Evolutionary conservation across 2,113 vertebrate species (phyloP).

Genomic region (Xenopus borealis): DNA sequence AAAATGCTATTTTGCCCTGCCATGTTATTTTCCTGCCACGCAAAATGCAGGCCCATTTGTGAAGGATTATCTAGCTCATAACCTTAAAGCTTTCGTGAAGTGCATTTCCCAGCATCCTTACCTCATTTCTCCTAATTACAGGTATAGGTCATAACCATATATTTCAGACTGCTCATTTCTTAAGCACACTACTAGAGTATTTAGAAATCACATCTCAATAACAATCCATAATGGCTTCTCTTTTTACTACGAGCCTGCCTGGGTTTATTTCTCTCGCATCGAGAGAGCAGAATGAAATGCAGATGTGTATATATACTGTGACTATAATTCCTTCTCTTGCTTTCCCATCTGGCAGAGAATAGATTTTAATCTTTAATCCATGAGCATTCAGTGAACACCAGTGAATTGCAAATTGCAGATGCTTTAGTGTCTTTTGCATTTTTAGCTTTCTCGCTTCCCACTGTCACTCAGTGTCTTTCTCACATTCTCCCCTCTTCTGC

Average conservation of each 20-base stretch:
- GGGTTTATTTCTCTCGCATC: constrained; percentile 63
- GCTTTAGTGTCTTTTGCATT: constrained; percentile 93
- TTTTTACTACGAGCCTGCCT: constrained; percentile 57
- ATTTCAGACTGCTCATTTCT: constrained; percentile 1
- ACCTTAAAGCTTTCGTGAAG: no score
- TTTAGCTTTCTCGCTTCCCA: constrained; percentile 78
- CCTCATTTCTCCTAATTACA: constrained; percentile 1
- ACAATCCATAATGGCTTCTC: constrained; percentile 25
- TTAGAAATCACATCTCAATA: constrained; percentile 35
- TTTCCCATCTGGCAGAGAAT: constrained; percentile 97
- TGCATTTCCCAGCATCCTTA: background rate
- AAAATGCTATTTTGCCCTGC: no score
- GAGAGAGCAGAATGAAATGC: constrained; percentile 83
- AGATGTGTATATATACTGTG: constrained; percentile 80
- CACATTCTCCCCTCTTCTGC: constrained; percentile 76
- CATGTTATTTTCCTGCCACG: no score
- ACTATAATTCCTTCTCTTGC: constrained; percentile 71
- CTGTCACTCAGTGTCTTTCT: constrained; percentile 82
- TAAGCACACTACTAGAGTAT: background rate
- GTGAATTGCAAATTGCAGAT: constrained; percentile 98
- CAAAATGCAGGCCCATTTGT: no score
- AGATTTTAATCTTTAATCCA: constrained; percentile 99
- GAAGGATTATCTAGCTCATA: no score
- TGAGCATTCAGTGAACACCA: constrained; percentile 98
- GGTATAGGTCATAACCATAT: constrained; percentile 19